Evolutionary conservation across 2,113 vertebrate species (phyloP), one percentile per base, ranked within the genome.

Genomic region (Elgaria multicarinata): DNA sequence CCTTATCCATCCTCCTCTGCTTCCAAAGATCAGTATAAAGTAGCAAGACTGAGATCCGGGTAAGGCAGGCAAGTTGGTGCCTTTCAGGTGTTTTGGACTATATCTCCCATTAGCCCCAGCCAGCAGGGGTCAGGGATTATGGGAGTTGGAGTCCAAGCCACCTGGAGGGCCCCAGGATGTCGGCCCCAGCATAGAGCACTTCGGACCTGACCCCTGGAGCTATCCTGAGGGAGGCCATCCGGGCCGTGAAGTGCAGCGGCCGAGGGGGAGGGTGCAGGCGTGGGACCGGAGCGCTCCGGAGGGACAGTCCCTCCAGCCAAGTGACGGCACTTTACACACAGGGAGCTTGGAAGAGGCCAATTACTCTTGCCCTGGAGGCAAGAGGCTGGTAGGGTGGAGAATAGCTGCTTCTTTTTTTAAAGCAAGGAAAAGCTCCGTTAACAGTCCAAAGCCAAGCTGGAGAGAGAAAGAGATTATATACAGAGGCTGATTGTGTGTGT

Each of bases 391-490:
- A 5, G 20, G 67, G 76, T 6, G 20, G 64, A 9, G 2, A 36
- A 31, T n/a, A n/a, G n/a, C n/a, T n/a, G n/a, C n/a, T 53, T 72
- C 28, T 20, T 7, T 31, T 44, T 87, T 46, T 1, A 24, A 87
- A 46, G 75, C 74, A 69, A 66, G 58, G 69, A 62, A 2, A 44
- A 87, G 46, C 44, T 83, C 62, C 36, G 18, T 67, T 90, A 90
- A 90, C 89, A 90, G 89, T 90, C 89, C n/a, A 36, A 86, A 90
- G 89, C 89, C 89, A 67, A 90, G 89, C 71, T 28, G 24, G 39
- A 69, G 76, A 88, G 36, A 55, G 36, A 66, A 9, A 31, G 36
- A 12, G 13, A n/a, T n/a, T n/a, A n/a, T n/a, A n/a, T n/a, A n/a
- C n/a, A n/a, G n/a, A n/a, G n/a, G n/a, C n/a, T n/a, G n/a, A n/a